Evolutionary conservation across 1,140 invertebrate genomes (phyloP), one percentile per base, ranked within the genome.

Genomic region (Phocides pigmalion): DNA sequence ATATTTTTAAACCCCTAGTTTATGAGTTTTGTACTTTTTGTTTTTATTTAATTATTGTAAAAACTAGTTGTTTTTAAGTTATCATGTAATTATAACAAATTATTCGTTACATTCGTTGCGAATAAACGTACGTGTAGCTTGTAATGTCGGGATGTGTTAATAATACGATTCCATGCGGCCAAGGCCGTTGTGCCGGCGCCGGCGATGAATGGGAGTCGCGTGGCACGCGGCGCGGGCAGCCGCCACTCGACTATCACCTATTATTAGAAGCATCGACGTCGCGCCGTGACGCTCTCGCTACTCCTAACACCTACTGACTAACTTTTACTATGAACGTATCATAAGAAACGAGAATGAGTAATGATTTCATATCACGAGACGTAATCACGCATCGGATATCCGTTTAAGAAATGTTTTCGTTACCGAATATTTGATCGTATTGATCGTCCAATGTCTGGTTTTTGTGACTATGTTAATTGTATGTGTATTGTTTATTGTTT

Each of bases 151-250:
- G 76, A 82, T 76, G 79, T 73, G 72, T 79, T 75, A 81, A 79
- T 83, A 76, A 79, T 79, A 77, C 69, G 51, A 56, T 76, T 74
- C 73, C 69, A 76, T 68, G 68, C 68, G 74, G 71, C 68, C 81
- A 83, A 81, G 84, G 81, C 72, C 79, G 74, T 65, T 66, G 64
- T 64, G 72, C 67, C 59, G 67, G 68, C 70, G 75, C 70, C 67
- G 67, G 39, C 72, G 64, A 79, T 88, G 83, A 88, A 88, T 88
- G 85, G 64, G 77, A 78, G 70, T 76, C 77, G 82, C 83, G 82
- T 81, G 73, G 70, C 64, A 68, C 72, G 67, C 58, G 15, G 56
- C 46, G 9, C 46, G 64, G 20, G 54, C 41, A 58, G 11, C 65
- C 70, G 81, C 74, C 82, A 68, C 62, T 68, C 64, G 62, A 76